phyloP scores from a whole-genome alignment of 2,113 vertebrate species.

The Tichodroma muraria region DNA sequence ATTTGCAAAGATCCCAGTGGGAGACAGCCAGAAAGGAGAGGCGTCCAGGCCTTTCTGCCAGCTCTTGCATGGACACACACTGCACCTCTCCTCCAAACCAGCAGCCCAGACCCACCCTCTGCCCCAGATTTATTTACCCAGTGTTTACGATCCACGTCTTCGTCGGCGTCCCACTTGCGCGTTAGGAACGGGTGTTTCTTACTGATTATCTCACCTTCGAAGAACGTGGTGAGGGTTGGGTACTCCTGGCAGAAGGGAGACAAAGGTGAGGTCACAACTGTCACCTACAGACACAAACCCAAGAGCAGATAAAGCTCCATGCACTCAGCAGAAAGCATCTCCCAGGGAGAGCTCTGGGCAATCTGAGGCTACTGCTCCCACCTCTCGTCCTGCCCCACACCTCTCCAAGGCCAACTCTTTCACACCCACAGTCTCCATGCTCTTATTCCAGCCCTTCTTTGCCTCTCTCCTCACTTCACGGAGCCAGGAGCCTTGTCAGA shows the following conservation, averaged over 20 bases:
- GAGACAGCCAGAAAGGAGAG: not conserved
- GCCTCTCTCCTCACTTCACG: not conserved
- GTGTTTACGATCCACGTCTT: slow-evolving; percentile 97
- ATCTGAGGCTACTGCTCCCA: accelerated
- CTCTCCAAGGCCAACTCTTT: not conserved
- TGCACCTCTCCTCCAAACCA: not conserved
- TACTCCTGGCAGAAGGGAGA: slow-evolving; percentile 79
- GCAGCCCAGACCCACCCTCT: not conserved
- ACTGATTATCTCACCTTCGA: slow-evolving; percentile 98
- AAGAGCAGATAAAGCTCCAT: not conserved
- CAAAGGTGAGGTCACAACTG: not conserved
- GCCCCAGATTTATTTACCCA: slow-evolving; percentile 77
- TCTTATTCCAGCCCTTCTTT: not conserved
- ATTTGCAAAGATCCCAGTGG: not conserved
- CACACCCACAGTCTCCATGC: not conserved
- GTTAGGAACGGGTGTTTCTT: slow-evolving; percentile 94
- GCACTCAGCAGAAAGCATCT: not conserved
- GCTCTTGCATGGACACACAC: accelerated
- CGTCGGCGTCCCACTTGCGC: slow-evolving; percentile 96
- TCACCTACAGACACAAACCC: not conserved
- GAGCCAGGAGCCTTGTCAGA: not conserved
- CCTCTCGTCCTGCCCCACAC: not conserved
- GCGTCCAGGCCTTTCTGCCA: not conserved
- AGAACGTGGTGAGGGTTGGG: slow-evolving; percentile 97
- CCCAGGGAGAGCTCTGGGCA: accelerated